phyloP scores from a whole-genome alignment of 1,140 invertebrate species.

The Euglossa dilemma region DNA sequence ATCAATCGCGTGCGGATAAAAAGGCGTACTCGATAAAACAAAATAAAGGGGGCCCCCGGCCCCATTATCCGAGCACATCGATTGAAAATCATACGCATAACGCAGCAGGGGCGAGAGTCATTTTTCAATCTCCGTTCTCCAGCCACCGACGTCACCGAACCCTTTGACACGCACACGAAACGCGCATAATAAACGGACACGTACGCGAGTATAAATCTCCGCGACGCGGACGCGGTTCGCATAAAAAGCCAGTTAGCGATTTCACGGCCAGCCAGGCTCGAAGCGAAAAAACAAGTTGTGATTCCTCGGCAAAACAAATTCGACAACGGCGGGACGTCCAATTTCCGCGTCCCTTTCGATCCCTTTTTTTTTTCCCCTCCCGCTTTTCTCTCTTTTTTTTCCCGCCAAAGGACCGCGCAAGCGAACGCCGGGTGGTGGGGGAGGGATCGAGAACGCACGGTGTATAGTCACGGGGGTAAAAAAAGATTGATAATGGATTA shows the following conservation, averaged over 20 bases:
- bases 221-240: conserved; percentile 44
- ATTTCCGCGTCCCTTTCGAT: conserved; percentile 51
- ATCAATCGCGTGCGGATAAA: not conserved
- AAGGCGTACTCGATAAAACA: not conserved
- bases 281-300: conserved; percentile 37
- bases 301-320: conserved; percentile 54
- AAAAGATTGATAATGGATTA: conserved; percentile 60
- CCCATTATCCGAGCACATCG: not conserved
- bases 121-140: conserved; percentile 29
- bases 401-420: not conserved
- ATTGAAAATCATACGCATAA: not conserved
- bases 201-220: conserved; percentile 55
- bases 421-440: not conserved
- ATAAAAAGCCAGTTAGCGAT: conserved; percentile 60
- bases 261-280: conserved; percentile 52
- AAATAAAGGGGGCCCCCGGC: not conserved
- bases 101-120: not conserved
- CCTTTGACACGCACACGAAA: conserved; percentile 12
- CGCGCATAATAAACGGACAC: conserved; percentile 2
- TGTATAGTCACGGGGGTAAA: not conserved
- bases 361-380: not conserved
- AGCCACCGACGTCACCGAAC: conserved; percentile 16
- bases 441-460: too few species aligned
- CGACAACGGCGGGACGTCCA: conserved; percentile 31
- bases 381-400: not conserved